Percentiles rank a stretch among this genome's conserved stretches.
Evolutionary conservation across 2,888 invertebrate species (phyloP).

Genomic region (Siphonodentalium dalli): DNA sequence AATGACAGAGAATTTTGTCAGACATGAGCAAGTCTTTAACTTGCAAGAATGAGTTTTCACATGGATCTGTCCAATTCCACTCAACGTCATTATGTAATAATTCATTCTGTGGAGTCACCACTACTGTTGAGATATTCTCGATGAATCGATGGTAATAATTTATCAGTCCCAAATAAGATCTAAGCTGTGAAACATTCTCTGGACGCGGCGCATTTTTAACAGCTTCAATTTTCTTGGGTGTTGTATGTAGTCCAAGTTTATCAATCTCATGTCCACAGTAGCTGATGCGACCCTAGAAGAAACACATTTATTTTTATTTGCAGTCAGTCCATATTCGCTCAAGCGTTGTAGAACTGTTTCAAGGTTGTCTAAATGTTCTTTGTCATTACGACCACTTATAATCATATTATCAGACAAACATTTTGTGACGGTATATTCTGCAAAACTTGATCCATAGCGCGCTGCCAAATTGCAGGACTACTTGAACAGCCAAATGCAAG

Average conservation of each 20-base stretch:
- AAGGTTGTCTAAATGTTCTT: constrained; percentile 11
- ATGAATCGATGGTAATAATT: constrained; percentile 9
- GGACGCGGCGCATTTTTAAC: constrained; percentile 7
- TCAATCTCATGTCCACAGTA: too few relatives aligned
- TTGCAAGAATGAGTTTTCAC: constrained; percentile 11
- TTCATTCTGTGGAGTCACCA: constrained; percentile 4
- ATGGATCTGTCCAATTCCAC: constrained; percentile 10
- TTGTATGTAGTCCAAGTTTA: too few relatives aligned
- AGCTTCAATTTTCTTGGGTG: constrained; percentile 9
- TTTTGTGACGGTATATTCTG: constrained; percentile 3
- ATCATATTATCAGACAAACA: constrained; percentile 22
- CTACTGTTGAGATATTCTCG: not conserved
- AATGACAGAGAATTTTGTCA: constrained; percentile 13
- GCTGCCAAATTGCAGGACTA: constrained; percentile 15
- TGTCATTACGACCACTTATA: constrained; percentile 2
- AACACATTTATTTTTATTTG: too few relatives aligned
- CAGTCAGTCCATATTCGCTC: too few relatives aligned
- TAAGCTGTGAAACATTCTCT: constrained; percentile 8
- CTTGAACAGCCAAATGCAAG: constrained; percentile 1
- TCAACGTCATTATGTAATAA: constrained; percentile 5
- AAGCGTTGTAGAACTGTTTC: too few relatives aligned
- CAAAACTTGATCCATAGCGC: constrained; percentile 17
- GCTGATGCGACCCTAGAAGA: too few relatives aligned
- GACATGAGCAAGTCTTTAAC: constrained; percentile 10
- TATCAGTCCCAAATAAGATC: constrained; percentile 1